These are phyloP conservation scores for Amphipyra tragopoginis DNA, from an alignment of 2,888 invertebrate genomes.

Conservation along the genomic window DNA sequence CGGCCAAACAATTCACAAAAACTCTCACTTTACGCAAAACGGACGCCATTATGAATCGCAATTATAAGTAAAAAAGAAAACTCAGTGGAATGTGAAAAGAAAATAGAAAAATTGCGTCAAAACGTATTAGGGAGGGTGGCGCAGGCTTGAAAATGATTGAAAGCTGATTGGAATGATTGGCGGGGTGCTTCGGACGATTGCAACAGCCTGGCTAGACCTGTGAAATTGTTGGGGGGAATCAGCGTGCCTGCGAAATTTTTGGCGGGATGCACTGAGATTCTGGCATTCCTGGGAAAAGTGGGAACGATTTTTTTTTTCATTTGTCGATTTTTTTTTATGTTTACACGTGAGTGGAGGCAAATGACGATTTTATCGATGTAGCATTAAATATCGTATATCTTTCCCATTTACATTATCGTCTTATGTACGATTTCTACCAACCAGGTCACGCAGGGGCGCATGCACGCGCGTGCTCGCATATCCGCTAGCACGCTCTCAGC, in stretches of 20 bases:
- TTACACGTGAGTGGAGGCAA: background rate
- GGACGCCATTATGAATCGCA: slow-evolving; percentile 55
- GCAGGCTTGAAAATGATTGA: slow-evolving; percentile 76
- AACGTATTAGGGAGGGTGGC: slow-evolving; percentile 57
- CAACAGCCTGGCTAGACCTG: slow-evolving; percentile 60
- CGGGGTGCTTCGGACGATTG: slow-evolving; percentile 63
- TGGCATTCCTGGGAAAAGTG: background rate
- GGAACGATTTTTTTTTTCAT: slow-evolving; percentile 1
- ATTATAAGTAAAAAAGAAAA: slow-evolving; percentile 57
- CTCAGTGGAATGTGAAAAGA: slow-evolving; percentile 49
- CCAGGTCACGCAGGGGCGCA: too few species aligned
- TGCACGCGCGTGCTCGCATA: too few species aligned
- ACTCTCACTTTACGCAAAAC: slow-evolving; percentile 28
- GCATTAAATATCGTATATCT: too few species aligned
- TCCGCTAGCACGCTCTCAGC: too few species aligned
- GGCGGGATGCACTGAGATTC: background rate
- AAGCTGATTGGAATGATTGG: slow-evolving; percentile 81
- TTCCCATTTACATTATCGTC: too few species aligned
- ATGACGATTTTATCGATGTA: too few species aligned
- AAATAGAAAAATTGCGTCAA: slow-evolving; percentile 54
- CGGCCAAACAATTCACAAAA: slow-evolving; percentile 18
- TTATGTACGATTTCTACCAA: too few species aligned
- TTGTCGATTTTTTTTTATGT: background rate
- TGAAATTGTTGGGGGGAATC: slow-evolving; percentile 40
- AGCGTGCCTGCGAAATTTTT: background rate